Base-by-base conservation (phyloP, 2,797 vertebrate genomes). In the Eupleurogrammus muticus region DNA sequence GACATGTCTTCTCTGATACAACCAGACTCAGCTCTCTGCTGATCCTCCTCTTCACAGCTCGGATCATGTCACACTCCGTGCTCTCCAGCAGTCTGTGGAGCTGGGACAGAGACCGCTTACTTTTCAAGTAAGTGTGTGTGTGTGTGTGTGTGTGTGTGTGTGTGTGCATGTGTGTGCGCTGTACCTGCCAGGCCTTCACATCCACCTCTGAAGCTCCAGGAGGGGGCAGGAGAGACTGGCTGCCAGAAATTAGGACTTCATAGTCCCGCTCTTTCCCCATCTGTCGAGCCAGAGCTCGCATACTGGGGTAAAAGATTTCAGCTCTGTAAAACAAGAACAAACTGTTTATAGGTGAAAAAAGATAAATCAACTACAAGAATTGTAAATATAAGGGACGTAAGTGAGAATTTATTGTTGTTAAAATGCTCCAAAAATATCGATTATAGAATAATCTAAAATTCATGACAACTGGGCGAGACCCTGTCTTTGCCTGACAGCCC, bases 61-160 rank as follows among this genome's bases (percentile, higher is more conserved):
- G 81, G 75, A 95, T 94, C 94, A 92, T 93, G 62, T 93, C 91
- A 49, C 91, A 92, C 90, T 96, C 92, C n/a, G 88, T 81, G 75
- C 81, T 92, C 92, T 96, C 93, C 84, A 96, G 82, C 79, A 96
- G 92, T 35, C 92, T 94, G 82, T 93, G 88, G 73, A 96, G 87
- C 94, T 96, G 77, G 40, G 73, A 63, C 20, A 46, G n/a, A 20
- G 21, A 19, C 1, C 0, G 23, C 0, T 5, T 17, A 16, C 35
- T 62, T 64, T 36, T 28, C 2, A 34, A 12, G 0, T 4, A 10
- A 17, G 46, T 10, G 21, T 49, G 14, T n/a, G 1, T 23, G 32
- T 6, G 44, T 4, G 10, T 4, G 12, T 19, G 46, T 10, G 21
- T 49, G 14, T n/a, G 1, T 23, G 32, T 6, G 44, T 4, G 10